Evolutionary conservation across 2,113 vertebrate species (phyloP).

Genomic region (Hystrix brachyura): DNA sequence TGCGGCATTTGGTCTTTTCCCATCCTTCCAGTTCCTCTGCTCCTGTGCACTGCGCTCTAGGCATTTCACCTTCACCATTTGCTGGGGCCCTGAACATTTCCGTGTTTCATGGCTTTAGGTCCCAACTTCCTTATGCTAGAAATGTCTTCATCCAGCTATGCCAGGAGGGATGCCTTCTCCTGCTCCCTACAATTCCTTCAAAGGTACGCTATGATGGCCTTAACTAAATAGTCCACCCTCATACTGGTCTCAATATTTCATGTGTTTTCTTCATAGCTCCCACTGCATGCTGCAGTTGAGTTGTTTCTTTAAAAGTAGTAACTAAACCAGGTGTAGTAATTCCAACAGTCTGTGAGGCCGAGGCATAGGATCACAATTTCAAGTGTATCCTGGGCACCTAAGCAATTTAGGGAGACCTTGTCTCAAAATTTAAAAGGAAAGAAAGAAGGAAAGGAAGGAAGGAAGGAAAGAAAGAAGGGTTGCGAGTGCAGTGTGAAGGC

Average conservation of each 20-base stretch:
- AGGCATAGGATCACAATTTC: background rate
- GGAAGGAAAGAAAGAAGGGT: background rate
- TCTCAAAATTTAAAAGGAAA: background rate
- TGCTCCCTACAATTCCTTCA: accelerated
- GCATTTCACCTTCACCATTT: accelerated
- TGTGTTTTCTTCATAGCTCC: background rate
- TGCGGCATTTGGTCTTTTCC: accelerated
- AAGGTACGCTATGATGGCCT: background rate
- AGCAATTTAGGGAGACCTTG: background rate
- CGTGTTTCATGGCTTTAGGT: background rate
- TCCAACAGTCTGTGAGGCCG: background rate
- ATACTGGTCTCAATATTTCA: accelerated
- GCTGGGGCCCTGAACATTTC: background rate
- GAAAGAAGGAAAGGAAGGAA: background rate
- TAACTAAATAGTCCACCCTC: background rate
- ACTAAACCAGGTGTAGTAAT: background rate
- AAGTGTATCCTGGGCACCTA: background rate
- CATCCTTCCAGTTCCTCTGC: accelerated
- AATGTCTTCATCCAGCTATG: background rate
- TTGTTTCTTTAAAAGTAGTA: background rate
- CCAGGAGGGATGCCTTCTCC: accelerated
- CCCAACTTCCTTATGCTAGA: background rate
- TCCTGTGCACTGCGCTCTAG: accelerated
- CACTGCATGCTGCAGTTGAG: background rate
- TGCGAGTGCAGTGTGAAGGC: no score